Conservation (phyloP, 2,113 vertebrate species). For the Elanoides forficatus region DNA sequence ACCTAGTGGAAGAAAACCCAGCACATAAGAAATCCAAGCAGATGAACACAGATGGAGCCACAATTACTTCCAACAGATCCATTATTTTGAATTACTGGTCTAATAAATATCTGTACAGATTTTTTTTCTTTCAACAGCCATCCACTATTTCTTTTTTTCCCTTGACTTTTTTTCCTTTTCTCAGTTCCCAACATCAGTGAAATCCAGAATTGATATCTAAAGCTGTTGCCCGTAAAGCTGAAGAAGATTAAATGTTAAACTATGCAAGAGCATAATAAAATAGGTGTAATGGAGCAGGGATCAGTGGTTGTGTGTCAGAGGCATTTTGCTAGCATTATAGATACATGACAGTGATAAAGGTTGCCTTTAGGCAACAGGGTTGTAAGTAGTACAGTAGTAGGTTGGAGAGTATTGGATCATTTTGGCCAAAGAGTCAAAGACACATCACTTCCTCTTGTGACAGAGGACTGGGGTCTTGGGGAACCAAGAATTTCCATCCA, state of each 20-base stretch:
- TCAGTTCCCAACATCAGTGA: background rate
- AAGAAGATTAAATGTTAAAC: background rate
- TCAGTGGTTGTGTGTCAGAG: background rate
- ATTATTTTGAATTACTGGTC: background rate
- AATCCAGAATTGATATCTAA: background rate
- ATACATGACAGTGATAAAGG: background rate
- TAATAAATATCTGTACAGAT: background rate
- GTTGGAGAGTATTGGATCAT: background rate
- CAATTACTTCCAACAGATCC: background rate
- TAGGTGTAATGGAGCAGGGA: background rate
- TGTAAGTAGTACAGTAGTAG: background rate
- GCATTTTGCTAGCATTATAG: background rate
- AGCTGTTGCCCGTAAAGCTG: background rate
- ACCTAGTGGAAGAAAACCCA: background rate
- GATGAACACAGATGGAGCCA: background rate
- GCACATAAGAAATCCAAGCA: background rate
- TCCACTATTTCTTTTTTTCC: background rate
- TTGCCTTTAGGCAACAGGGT: background rate
- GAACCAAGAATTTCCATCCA: background rate
- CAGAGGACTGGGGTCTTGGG: background rate
- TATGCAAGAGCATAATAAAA: background rate
- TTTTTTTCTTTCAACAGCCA: background rate
- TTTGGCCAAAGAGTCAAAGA: background rate
- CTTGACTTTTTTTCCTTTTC: background rate
- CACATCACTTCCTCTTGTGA: background rate